Percentiles rank a stretch among this genome's conserved stretches.
These are phyloP conservation scores for Chiridota heheva DNA, from an alignment of 35 echinoderm and acorn worm genomes.

Conservation along the genomic window DNA sequence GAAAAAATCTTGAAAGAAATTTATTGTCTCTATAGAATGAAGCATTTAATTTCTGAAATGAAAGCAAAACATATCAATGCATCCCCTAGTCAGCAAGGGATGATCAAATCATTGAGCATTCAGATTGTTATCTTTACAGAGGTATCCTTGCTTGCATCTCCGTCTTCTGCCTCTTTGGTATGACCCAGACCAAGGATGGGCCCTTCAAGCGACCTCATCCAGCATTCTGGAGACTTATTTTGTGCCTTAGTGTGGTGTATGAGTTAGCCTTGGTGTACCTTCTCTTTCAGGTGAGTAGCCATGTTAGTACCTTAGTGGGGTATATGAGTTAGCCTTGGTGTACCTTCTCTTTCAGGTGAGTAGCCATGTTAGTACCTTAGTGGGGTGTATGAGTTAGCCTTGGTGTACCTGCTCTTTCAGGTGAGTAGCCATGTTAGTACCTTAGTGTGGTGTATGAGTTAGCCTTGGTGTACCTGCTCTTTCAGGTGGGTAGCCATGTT, in stretches of 20 bases:
- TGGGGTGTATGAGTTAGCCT: neutral
- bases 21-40: too few species aligned
- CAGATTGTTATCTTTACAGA: too few species aligned
- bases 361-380: neutral
- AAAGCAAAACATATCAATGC: too few species aligned
- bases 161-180: constrained; percentile 86
- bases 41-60: too few species aligned
- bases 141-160: constrained; percentile 74
- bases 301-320: neutral
- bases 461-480: too few species aligned
- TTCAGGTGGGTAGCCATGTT: too few species aligned
- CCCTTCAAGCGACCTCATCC: constrained; percentile 89
- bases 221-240: constrained; percentile 81
- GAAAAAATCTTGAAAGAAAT: too few species aligned
- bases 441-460: neutral
- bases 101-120: too few species aligned
- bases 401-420: neutral
- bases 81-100: too few species aligned
- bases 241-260: constrained; percentile 89
- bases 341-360: neutral
- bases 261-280: constrained; percentile 81
- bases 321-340: neutral
- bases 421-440: neutral
- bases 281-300: constrained; percentile 73
- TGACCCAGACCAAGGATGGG: constrained; percentile 96